Evolutionary conservation across 2,113 vertebrate genomes (phyloP).

Genomic region (Heliornis fulica): DNA sequence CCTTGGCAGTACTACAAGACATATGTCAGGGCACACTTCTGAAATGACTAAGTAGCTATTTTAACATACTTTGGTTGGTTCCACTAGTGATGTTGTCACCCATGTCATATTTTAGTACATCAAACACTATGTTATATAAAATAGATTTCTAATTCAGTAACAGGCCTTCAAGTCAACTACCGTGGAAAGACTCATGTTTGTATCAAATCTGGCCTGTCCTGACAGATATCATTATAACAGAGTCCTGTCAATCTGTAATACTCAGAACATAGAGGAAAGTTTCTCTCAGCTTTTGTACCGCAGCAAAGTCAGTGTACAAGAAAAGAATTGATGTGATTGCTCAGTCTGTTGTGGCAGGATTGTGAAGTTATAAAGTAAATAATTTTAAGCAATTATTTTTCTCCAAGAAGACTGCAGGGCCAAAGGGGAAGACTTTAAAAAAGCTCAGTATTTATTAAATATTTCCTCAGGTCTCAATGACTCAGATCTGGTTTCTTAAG

Average conservation of each 20-base stretch:
- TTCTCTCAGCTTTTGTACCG: background rate
- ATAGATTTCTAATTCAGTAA: background rate
- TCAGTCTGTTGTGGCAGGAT: background rate
- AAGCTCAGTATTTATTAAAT: background rate
- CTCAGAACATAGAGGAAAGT: background rate
- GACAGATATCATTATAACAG: background rate
- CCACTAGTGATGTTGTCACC: background rate
- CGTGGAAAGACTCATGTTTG: background rate
- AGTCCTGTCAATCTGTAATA: background rate
- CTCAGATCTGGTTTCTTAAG: background rate
- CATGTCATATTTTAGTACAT: background rate
- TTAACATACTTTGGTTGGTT: background rate
- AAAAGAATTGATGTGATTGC: background rate
- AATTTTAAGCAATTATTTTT: background rate
- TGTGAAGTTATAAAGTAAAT: background rate
- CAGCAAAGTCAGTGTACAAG: background rate
- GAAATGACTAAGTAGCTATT: background rate
- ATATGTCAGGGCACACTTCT: background rate
- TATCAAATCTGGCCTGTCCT: background rate
- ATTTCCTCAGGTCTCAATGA: background rate
- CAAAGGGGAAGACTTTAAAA: background rate
- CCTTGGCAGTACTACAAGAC: background rate
- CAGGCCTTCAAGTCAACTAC: background rate
- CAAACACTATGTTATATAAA: background rate
- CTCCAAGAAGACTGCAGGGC: background rate